Conservation (phyloP, 2,113 vertebrate genomes). For the Percina caprodes region DNA sequence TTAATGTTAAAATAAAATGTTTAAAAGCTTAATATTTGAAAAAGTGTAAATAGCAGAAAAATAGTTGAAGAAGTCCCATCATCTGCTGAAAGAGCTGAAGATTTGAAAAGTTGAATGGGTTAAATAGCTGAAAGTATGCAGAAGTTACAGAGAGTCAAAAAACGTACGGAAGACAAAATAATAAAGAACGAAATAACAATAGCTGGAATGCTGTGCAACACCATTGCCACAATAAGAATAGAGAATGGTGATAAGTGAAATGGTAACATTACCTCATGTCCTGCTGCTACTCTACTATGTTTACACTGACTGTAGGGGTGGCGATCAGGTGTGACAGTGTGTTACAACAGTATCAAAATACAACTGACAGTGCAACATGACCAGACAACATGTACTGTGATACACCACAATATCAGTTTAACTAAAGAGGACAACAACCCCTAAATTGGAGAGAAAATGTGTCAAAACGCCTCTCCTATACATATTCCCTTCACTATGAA, state of each 20-base stretch:
- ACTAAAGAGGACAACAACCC: neutral
- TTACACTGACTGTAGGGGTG: neutral
- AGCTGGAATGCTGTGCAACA: too few species aligned
- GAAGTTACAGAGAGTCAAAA: too few species aligned
- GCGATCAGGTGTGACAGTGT: slow-evolving; percentile 11
- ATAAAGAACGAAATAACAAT: too few species aligned
- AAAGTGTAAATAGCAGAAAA: too few species aligned
- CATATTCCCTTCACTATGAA: neutral
- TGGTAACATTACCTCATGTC: neutral
- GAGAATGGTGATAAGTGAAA: neutral
- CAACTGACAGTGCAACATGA: slow-evolving; percentile 30
- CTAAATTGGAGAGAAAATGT: neutral
- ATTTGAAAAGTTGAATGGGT: too few species aligned
- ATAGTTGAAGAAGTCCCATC: too few species aligned
- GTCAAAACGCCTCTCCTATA: neutral
- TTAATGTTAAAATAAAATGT: too few species aligned
- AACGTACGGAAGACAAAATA: too few species aligned
- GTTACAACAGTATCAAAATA: slow-evolving; percentile 22
- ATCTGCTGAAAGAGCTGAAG: too few species aligned
- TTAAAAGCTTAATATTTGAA: too few species aligned
- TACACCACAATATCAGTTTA: neutral
- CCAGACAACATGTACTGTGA: slow-evolving; percentile 2
- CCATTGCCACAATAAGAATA: too few species aligned
- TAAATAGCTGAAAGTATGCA: too few species aligned
- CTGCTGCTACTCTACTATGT: slow-evolving; percentile 13